Percentiles rank a stretch among this genome's conserved stretches.
phyloP scores from a whole-genome alignment of 1,140 invertebrate genomes.

The Parapsyche elsis region DNA sequence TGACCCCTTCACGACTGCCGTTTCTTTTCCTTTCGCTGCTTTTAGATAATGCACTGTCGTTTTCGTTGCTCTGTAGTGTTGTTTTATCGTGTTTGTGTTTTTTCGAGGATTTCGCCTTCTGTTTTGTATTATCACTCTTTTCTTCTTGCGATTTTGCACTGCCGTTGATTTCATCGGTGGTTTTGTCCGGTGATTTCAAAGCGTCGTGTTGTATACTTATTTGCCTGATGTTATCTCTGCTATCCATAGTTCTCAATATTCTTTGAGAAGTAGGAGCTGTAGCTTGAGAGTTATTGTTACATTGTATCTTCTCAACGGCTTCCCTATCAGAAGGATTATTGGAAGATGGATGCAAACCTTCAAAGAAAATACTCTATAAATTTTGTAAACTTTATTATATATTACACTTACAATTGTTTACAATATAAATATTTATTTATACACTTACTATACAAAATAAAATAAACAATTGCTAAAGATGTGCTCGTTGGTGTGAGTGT shows the following conservation, averaged over 20 bases:
- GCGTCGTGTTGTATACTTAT: slow-evolving; percentile 50
- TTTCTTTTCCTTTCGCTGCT: slow-evolving; percentile 38
- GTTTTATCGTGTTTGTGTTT: slow-evolving; percentile 43
- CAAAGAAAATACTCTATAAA: slow-evolving; percentile 53
- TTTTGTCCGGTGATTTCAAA: slow-evolving; percentile 29
- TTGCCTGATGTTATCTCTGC: slow-evolving; percentile 54
- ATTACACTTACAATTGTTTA: slow-evolving; percentile 2
- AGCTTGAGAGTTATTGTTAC: not conserved
- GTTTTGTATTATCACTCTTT: slow-evolving; percentile 6
- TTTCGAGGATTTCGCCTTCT: slow-evolving; percentile 30
- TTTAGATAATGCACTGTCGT: not conserved
- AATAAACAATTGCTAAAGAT: not conserved
- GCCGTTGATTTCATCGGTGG: slow-evolving; percentile 1
- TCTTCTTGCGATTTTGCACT: not conserved
- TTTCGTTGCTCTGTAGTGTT: not conserved
- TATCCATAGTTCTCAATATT: slow-evolving; percentile 56
- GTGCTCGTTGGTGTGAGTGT: not conserved
- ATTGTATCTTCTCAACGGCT: slow-evolving; percentile 50
- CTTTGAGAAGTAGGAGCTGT: slow-evolving; percentile 55
- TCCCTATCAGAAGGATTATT: slow-evolving; percentile 56
- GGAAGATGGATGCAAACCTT: slow-evolving; percentile 56
- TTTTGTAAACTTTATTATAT: slow-evolving; percentile 51
- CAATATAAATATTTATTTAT: slow-evolving; percentile 15
- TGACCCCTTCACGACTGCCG: slow-evolving; percentile 41
- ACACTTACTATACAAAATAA: slow-evolving; percentile 3